phyloP scores from a whole-genome alignment of 2,888 invertebrate species.

The Mylabris sibirica region DNA sequence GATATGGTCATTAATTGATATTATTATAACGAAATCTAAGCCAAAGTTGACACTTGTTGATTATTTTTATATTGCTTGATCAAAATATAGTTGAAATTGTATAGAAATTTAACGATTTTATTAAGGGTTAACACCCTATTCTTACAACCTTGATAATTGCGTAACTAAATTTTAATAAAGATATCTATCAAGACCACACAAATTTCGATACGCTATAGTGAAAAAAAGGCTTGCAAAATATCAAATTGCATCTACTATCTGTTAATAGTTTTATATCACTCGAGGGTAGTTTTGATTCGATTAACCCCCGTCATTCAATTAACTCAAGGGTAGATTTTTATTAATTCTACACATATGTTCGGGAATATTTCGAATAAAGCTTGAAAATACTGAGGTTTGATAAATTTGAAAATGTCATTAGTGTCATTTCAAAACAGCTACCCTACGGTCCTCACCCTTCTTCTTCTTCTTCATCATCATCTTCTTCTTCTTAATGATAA shows the following conservation, averaged over 20 bases:
- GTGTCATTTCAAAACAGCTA: constrained; percentile 16
- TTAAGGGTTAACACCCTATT: background rate
- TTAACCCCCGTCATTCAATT: background rate
- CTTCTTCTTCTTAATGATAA: constrained; percentile 21
- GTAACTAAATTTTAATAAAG: background rate
- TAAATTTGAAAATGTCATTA: constrained; percentile 22
- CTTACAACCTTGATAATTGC: background rate
- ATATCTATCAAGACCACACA: background rate
- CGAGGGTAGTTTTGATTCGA: background rate
- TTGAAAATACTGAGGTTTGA: background rate
- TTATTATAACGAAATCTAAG: background rate
- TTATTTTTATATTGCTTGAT: background rate
- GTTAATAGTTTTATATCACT: background rate
- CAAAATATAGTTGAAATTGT: background rate
- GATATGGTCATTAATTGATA: constrained; percentile 18
- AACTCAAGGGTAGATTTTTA: background rate
- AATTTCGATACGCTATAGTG: too few relatives aligned
- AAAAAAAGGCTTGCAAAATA: background rate
- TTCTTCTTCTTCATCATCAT: too few relatives aligned
- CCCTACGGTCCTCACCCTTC: background rate
- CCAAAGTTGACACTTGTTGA: background rate
- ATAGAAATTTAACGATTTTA: background rate
- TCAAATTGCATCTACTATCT: background rate
- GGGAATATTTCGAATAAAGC: background rate
- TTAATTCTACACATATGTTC: background rate